These are phyloP conservation scores for Leptocoma aspasia DNA, from an alignment of 2,113 vertebrate genomes.

Conservation along the genomic window DNA sequence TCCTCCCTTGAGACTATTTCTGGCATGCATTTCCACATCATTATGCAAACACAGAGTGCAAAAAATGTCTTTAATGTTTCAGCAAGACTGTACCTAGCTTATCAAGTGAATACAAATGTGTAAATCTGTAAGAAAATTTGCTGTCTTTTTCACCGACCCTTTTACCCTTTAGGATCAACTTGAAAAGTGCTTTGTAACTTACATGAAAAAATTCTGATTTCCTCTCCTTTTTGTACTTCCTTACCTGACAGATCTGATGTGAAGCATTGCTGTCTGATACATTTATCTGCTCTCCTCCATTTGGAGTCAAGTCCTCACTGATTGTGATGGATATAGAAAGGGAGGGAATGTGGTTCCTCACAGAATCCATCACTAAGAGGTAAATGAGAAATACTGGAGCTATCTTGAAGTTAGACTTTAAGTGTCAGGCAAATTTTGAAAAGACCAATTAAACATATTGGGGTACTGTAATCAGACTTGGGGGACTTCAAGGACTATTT, in stretches of 20 bases:
- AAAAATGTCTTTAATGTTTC: slow-evolving; percentile 39
- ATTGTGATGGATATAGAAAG: background rate
- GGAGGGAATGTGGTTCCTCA: background rate
- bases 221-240: background rate
- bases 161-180: background rate
- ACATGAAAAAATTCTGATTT: background rate
- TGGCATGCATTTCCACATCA: slow-evolving; percentile 22
- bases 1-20: slow-evolving; percentile 8
- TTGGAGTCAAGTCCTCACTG: background rate
- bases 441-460: background rate
- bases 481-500: background rate
- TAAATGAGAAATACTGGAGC: background rate
- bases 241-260: background rate
- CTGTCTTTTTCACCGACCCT: background rate
- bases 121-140: background rate
- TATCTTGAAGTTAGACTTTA: background rate
- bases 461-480: background rate
- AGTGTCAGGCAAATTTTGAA: background rate
- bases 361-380: background rate
- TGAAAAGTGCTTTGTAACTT: background rate
- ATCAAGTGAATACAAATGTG: background rate
- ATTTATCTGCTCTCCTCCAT: background rate
- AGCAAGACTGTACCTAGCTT: background rate
- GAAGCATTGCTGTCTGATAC: background rate
- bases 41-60: background rate